A percentile compares a stretch with the other conserved stretches of the same genome.
These are phyloP conservation scores for Listronotus bonariensis DNA, from an alignment of 1,140 invertebrate genomes.

Conservation along the genomic window DNA sequence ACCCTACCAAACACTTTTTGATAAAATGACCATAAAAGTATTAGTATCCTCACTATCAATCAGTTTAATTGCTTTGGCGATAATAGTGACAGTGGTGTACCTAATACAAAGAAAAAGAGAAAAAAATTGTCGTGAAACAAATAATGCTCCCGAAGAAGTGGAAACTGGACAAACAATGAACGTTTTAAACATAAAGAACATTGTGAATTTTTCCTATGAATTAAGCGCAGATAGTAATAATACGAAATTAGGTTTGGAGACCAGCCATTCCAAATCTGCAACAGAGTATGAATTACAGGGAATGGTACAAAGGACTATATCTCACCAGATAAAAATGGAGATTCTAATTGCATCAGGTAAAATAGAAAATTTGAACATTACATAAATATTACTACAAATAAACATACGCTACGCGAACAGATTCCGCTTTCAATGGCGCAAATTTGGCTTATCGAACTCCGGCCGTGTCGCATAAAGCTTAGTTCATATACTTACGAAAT, in stretches of 20 bases:
- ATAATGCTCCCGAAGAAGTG: not conserved
- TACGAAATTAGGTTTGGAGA: constrained; percentile 61
- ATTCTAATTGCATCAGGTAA: constrained; percentile 51
- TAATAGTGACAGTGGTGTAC: constrained; percentile 60
- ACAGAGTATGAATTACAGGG: constrained; percentile 79
- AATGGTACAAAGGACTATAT: constrained; percentile 90
- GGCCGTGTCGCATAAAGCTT: too few species aligned
- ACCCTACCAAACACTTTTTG: constrained; percentile 56
- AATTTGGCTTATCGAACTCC: too few species aligned
- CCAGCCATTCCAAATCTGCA: constrained; percentile 77
- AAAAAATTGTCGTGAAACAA: not conserved
- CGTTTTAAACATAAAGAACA: not conserved
- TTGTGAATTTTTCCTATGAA: constrained; percentile 55
- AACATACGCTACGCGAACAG: too few species aligned
- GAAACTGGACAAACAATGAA: not conserved
- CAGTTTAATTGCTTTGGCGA: constrained; percentile 63
- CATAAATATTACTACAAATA: too few species aligned
- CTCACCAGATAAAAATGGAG: constrained; percentile 85
- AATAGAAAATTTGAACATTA: too few species aligned
- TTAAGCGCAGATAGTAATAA: constrained; percentile 55
- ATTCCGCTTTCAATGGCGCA: too few species aligned
- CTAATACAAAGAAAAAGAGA: constrained; percentile 12
- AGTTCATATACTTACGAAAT: too few species aligned
- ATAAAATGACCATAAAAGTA: constrained; percentile 62
- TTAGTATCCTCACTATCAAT: constrained; percentile 66